A percentile compares a stretch with the other conserved stretches of the same genome.
phyloP scores from a whole-genome alignment of 2,113 vertebrate species.

The Pterocles gutturalis region DNA sequence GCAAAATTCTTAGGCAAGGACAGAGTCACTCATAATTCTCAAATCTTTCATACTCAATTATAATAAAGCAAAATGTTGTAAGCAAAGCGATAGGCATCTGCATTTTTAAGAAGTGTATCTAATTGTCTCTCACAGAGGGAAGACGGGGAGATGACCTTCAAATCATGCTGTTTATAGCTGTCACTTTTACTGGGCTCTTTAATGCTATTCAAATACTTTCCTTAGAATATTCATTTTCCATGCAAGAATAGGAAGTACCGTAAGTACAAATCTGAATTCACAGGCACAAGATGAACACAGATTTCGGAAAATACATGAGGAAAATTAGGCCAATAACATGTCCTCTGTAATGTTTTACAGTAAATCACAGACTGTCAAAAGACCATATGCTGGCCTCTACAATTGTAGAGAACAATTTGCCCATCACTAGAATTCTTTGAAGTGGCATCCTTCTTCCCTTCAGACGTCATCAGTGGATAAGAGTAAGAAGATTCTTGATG shows the following conservation, averaged over 20 bases:
- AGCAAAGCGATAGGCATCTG: neutral
- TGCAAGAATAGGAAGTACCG: neutral
- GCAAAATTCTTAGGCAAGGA: neutral
- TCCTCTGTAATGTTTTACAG: neutral
- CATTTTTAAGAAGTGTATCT: neutral
- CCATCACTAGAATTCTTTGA: neutral
- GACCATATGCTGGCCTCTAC: neutral
- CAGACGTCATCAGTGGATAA: neutral
- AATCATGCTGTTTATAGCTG: neutral
- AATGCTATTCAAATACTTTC: neutral
- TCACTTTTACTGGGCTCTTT: neutral
- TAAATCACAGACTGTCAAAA: neutral
- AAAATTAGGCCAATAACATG: neutral
- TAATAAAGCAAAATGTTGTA: neutral
- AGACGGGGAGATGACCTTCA: neutral
- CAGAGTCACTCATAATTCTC: neutral
- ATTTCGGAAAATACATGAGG: neutral
- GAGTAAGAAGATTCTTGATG: neutral
- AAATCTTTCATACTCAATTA: constrained; percentile 11
- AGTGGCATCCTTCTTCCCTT: neutral
- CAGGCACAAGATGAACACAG: neutral
- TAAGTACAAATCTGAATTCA: neutral
- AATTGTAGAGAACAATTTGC: neutral
- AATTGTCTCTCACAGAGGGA: neutral
- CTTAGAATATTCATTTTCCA: neutral